Evolutionary conservation across 1,140 invertebrate species (phyloP), one percentile per base, ranked within the genome.

Genomic region (Tenebrio molitor): DNA sequence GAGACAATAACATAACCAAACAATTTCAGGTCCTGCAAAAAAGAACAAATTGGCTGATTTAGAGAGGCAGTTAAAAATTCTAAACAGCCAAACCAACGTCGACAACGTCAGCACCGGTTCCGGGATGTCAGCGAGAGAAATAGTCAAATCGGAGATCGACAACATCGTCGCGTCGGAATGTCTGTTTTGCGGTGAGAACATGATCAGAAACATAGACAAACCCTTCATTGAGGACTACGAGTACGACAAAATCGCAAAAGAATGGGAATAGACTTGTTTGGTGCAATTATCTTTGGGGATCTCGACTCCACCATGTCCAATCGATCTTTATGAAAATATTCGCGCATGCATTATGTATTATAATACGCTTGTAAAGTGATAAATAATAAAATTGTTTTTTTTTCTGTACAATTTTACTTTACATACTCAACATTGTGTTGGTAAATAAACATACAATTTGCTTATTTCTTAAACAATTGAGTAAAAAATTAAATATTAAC

Each of bases 161-260:
- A 91, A 96, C 74, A 89, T 98, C 0, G 85, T 98, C 5, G 96
- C 95, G 0, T 90, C 90, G 3, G 96, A 99, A 83, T 99, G 97
- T 83, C 84, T 97, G 0, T 97, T 93, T 82, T 99, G 97, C 85
- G 96, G 97, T 5, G 93, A 96, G 78, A 87, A 93, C 76, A 95
- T 97, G 90, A 96, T 99, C 73, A 89, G 90, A 81, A 92, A 91
- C 25, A 93, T 96, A 67, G 93, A 95, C 80, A 91, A 91, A 72
- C 94, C 94, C 5, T 96, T 96, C 78, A 93, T 95, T 25, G 86
- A 90, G 36, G 91, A 93, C 76, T 88, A 91, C 42, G 93, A 95
- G 72, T 96, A 93, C 85, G 93, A 95, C 72, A 84, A 86, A 71
- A 89, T 95, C 5, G 89, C 91, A 84, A 91, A 92, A 77, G 93